A percentile compares a stretch with the other conserved stretches of the same genome.
Conservation (phyloP, 2,113 vertebrate genomes). For the Elaphurus davidianus region DNA sequence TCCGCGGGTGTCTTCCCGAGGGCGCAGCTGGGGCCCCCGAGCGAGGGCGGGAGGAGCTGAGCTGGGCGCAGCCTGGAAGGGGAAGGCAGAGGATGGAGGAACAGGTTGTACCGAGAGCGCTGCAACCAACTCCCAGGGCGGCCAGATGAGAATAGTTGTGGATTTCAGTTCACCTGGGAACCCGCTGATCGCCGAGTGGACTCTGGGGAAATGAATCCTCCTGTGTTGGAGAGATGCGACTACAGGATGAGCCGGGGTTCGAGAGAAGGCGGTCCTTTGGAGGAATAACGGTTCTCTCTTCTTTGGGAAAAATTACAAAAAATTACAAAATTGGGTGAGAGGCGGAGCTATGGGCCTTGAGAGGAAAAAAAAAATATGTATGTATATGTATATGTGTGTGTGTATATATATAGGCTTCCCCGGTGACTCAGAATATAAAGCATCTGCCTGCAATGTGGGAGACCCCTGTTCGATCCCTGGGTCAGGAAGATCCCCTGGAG, state of each 20-base stretch:
- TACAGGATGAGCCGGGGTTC: background rate
- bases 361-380: accelerated
- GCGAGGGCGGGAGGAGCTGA: background rate
- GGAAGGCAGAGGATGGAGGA: background rate
- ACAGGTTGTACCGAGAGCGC: slow-evolving; percentile 57
- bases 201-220: background rate
- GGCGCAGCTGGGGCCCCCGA: slow-evolving; percentile 7
- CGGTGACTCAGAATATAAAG: background rate
- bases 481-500: background rate
- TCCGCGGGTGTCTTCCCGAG: background rate
- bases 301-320: background rate
- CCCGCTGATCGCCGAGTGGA: background rate
- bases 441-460: background rate
- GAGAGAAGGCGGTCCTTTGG: background rate
- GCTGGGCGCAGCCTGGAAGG: background rate
- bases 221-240: background rate
- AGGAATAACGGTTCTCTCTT: background rate
- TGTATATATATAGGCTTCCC: background rate
- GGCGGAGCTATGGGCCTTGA: background rate
- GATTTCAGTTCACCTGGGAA: slow-evolving; percentile 61
- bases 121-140: slow-evolving; percentile 52
- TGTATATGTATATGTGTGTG: too few relatives aligned
- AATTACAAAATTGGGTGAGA: background rate
- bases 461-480: background rate
- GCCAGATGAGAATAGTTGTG: slow-evolving; percentile 42